A percentile compares a stretch with the other conserved stretches of the same genome.
These are phyloP conservation scores for Romanomermis culicivorax DNA, from an alignment of 2,888 invertebrate genomes.

Conservation along the genomic window DNA sequence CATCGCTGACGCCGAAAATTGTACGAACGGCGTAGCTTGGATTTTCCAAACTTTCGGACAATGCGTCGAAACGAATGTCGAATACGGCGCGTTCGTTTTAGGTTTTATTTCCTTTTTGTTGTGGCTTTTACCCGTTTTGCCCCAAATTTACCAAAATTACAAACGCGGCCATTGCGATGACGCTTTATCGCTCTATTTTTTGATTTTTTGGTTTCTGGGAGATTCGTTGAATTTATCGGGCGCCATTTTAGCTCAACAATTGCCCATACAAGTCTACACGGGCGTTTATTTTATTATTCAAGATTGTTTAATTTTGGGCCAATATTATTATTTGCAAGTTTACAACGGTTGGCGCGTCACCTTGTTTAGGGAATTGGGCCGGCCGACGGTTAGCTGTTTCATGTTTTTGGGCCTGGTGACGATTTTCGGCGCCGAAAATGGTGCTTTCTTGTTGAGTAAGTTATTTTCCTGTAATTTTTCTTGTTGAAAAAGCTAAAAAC, in stretches of 20 bases:
- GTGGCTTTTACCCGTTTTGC: conserved; percentile 24
- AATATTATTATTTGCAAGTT: conserved; percentile 11
- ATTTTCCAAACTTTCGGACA: conserved; percentile 9
- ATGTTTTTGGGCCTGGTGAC: no score
- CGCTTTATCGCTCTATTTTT: conserved; percentile 30
- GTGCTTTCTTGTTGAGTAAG: no score
- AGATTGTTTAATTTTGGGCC: conserved; percentile 9
- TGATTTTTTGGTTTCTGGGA: conserved; percentile 32
- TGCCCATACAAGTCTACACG: conserved; percentile 19
- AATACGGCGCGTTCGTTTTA: conserved; percentile 6
- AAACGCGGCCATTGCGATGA: conserved; percentile 23
- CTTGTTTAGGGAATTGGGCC: not conserved
- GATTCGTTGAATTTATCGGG: conserved; percentile 31
- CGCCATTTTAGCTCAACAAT: conserved; percentile 28
- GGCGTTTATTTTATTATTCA: conserved; percentile 15
- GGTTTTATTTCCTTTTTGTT: conserved; percentile 19
- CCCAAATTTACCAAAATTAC: conserved; percentile 27
- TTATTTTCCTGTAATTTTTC: no score
- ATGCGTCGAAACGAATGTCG: conserved; percentile 5
- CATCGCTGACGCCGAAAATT: conserved; percentile 4
- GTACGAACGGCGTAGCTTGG: conserved; percentile 8
- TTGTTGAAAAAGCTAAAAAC: no score
- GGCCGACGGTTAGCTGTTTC: not conserved
- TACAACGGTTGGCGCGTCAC: conserved; percentile 2
- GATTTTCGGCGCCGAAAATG: no score